These are phyloP conservation scores for Andrena bicolor DNA, from an alignment of 2,888 invertebrate species.

Conservation along the genomic window DNA sequence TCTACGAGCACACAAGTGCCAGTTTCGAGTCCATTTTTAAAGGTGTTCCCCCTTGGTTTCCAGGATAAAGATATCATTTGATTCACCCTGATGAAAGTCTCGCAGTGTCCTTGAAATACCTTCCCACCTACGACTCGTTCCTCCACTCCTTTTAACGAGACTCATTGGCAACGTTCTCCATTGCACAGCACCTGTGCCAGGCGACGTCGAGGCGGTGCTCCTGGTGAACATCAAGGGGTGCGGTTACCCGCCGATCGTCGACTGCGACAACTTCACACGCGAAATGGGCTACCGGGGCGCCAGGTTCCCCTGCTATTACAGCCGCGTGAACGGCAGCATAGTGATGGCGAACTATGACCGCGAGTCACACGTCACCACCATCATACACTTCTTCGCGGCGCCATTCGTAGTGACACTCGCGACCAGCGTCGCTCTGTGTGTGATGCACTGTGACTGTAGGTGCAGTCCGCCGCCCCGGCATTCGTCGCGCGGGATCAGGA, in stretches of 20 bases:
- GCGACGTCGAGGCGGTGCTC: conserved; percentile 88
- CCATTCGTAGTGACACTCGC: conserved; percentile 94
- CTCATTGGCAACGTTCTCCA: background rate
- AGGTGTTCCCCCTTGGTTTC: background rate
- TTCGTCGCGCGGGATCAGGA: conserved; percentile 86
- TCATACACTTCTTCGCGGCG: conserved; percentile 93
- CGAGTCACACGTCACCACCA: conserved; percentile 92
- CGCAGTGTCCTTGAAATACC: background rate
- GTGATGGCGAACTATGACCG: conserved; percentile 94
- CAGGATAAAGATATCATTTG: background rate
- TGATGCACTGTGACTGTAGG: conserved; percentile 94
- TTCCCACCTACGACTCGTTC: background rate
- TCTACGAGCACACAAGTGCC: too few species aligned
- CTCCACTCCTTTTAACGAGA: background rate
- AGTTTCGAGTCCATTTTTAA: too few species aligned
- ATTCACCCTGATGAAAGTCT: background rate
- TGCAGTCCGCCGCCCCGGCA: conserved; percentile 89
- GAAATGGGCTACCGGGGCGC: conserved; percentile 90
- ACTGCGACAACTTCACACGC: conserved; percentile 91
- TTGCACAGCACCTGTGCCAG: conserved; percentile 67
- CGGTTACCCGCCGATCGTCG: conserved; percentile 92
- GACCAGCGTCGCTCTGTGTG: conserved; percentile 93
- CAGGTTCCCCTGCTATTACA: conserved; percentile 89
- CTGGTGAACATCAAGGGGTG: conserved; percentile 94
- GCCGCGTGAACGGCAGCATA: conserved; percentile 92